Percentiles rank a stretch among this genome's conserved stretches.
Conservation (phyloP, 2,888 invertebrate genomes). For the Scaptomyza polygonia region DNA sequence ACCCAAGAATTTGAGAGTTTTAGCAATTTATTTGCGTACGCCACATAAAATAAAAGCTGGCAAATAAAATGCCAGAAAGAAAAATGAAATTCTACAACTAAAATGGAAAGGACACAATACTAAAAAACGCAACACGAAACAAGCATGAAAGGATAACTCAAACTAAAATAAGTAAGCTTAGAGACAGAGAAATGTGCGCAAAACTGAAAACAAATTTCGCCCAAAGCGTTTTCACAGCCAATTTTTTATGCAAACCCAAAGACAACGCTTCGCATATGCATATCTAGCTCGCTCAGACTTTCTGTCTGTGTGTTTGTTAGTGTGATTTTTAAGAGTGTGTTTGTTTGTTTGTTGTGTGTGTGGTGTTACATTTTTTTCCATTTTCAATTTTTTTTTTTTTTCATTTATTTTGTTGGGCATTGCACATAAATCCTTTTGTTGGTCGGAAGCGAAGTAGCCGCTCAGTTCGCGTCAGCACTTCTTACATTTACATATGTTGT, state of each 20-base stretch:
- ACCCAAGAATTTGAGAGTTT: not conserved
- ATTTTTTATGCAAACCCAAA: slow-evolving; percentile 78
- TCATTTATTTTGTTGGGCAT: slow-evolving; percentile 62
- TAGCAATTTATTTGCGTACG: slow-evolving; percentile 34
- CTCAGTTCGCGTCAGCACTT: slow-evolving; percentile 30
- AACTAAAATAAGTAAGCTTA: slow-evolving; percentile 27
- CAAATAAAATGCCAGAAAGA: slow-evolving; percentile 26
- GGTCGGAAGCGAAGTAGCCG: slow-evolving; percentile 34
- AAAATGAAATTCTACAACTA: slow-evolving; percentile 16
- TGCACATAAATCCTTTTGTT: slow-evolving; percentile 74
- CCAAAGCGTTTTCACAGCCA: slow-evolving; percentile 80
- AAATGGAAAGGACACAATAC: slow-evolving; percentile 24
- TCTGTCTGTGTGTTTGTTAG: slow-evolving; percentile 8
- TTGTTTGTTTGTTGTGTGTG: slow-evolving; percentile 4
- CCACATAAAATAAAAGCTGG: slow-evolving; percentile 18
- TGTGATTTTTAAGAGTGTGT: too few species aligned
- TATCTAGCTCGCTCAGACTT: not conserved
- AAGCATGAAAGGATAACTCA: slow-evolving; percentile 42
- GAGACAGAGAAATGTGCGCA: slow-evolving; percentile 50
- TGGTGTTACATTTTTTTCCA: slow-evolving; percentile 21
- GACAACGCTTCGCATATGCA: slow-evolving; percentile 57
- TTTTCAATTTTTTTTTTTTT: slow-evolving; percentile 17
- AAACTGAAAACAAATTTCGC: slow-evolving; percentile 69
- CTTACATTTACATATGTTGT: slow-evolving; percentile 15
- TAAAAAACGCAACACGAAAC: slow-evolving; percentile 46